These are phyloP conservation scores for Girardia tigrina DNA, from an alignment of 2,888 invertebrate genomes.

Conservation along the genomic window DNA sequence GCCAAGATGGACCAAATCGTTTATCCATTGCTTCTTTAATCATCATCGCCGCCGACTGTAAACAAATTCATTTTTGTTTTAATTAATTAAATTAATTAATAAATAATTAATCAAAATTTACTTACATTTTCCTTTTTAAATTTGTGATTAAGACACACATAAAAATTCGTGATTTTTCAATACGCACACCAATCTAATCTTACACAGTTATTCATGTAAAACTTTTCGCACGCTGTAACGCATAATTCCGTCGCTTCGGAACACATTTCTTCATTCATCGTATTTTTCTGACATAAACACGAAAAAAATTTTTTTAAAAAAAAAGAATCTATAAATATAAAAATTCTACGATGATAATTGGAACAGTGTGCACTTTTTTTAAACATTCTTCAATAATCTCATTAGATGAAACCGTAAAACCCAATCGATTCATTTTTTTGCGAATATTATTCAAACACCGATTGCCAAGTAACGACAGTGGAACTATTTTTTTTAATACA, in stretches of 20 bases:
- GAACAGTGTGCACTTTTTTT: not conserved
- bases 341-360: not conserved
- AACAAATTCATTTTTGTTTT: not conserved
- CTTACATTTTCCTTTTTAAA: too few relatives aligned
- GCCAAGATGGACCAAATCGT: not conserved
- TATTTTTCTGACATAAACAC: too few relatives aligned
- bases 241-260: slow-evolving; percentile 74
- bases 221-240: slow-evolving; percentile 83
- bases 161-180: not conserved
- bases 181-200: slow-evolving; percentile 37
- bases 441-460: too few relatives aligned
- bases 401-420: not conserved
- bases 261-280: slow-evolving; percentile 83
- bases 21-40: slow-evolving; percentile 8
- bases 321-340: too few relatives aligned
- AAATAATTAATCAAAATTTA: not conserved
- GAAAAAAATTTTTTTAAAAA: slow-evolving; percentile 39
- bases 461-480: too few relatives aligned
- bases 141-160: not conserved
- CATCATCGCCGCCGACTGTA: not conserved
- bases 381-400: slow-evolving; percentile 4
- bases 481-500: too few relatives aligned
- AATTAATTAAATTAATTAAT: not conserved
- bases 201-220: slow-evolving; percentile 68
- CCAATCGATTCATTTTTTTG: not conserved